phyloP scores from a whole-genome alignment of 2,113 vertebrate species.

The Eubucco bourcierii region DNA sequence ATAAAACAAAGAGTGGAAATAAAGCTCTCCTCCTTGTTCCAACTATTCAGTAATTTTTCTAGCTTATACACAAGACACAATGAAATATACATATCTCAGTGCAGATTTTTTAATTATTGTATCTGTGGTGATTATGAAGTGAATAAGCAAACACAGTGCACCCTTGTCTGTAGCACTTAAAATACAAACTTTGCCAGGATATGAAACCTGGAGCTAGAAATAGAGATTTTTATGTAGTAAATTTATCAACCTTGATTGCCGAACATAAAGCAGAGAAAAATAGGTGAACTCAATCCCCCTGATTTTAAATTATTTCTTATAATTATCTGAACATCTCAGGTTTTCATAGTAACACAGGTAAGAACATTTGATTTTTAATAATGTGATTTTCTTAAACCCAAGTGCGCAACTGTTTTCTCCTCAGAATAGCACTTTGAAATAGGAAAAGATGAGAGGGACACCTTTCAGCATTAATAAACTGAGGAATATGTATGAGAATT shows the following conservation, averaged over 20 bases:
- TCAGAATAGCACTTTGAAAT: constrained; percentile 20
- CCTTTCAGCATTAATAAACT: constrained; percentile 61
- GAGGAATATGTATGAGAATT: constrained; percentile 67
- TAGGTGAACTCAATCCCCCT: neutral
- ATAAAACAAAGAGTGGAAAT: neutral
- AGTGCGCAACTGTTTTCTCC: neutral
- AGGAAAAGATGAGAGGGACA: constrained; percentile 38
- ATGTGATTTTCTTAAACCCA: neutral
- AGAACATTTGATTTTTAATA: neutral
- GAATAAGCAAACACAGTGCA: neutral
- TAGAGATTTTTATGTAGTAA: neutral
- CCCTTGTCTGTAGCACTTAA: neutral
- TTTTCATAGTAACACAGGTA: neutral
- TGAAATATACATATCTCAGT: neutral
- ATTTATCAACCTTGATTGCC: neutral
- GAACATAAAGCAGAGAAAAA: neutral
- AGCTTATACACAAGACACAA: neutral
- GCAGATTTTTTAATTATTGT: neutral
- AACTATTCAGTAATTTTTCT: neutral
- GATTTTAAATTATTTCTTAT: neutral
- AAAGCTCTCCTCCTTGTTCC: neutral
- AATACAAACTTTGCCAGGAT: neutral
- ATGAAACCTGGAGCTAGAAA: neutral
- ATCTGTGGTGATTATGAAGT: neutral
- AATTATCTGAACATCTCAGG: neutral